Percentiles rank a stretch among this genome's conserved stretches.
These are phyloP conservation scores for Apomyelois bistriatella DNA, from an alignment of 2,888 invertebrate genomes.

Conservation along the genomic window DNA sequence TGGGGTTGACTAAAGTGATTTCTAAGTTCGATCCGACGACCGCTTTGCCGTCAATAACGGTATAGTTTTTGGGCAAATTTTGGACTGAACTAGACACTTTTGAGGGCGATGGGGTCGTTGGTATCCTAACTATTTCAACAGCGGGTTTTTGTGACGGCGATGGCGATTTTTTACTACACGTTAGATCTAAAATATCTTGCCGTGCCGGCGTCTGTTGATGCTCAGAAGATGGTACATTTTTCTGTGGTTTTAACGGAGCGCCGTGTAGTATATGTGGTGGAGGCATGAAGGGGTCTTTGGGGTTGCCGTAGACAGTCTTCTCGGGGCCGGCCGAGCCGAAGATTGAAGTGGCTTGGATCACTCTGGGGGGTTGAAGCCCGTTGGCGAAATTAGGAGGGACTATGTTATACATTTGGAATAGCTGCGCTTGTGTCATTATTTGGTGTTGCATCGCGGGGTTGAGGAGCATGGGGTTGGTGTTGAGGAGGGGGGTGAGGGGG, in stretches of 20 bases:
- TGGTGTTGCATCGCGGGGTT: constrained; percentile 68
- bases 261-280: constrained; percentile 75
- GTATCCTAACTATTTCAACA: constrained; percentile 81
- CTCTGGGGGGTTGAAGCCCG: constrained; percentile 70
- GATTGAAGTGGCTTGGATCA: constrained; percentile 82
- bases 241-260: constrained; percentile 49
- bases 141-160: constrained; percentile 45
- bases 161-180: constrained; percentile 67
- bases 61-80: constrained; percentile 70
- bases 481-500: constrained; percentile 58
- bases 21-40: constrained; percentile 84
- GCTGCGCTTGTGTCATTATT: constrained; percentile 70
- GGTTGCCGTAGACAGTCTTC: constrained; percentile 85
- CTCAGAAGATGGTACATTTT: constrained; percentile 40
- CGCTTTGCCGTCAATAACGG: constrained; percentile 59
- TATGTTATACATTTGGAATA: constrained; percentile 65
- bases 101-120: constrained; percentile 53
- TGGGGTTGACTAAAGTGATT: constrained; percentile 83
- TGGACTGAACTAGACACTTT: constrained; percentile 53
- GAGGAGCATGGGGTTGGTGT: constrained; percentile 55
- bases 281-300: constrained; percentile 83
- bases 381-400: constrained; percentile 50
- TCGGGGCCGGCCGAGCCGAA: constrained; percentile 79
- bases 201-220: constrained; percentile 32
- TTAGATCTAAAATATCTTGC: constrained; percentile 83